Conservation (phyloP, 2,888 invertebrate species). For the Troilus luridus region DNA sequence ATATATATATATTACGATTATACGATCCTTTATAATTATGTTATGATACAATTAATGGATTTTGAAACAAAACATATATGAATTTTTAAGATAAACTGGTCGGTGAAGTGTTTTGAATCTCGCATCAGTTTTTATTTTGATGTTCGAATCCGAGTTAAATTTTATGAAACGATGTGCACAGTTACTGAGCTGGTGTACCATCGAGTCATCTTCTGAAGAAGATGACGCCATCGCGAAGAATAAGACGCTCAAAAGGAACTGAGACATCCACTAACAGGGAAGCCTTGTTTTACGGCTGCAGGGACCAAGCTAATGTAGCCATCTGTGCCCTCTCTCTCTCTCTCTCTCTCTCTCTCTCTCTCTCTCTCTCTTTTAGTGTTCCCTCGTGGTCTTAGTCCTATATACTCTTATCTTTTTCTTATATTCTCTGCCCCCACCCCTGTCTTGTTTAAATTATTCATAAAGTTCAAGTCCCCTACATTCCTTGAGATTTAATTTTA, state of each 20-base stretch:
- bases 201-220: no score
- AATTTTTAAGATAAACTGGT: no score
- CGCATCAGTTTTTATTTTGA: no score
- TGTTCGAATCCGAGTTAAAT: no score
- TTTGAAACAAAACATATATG: no score
- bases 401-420: not conserved
- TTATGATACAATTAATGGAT: no score
- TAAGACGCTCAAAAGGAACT: not conserved
- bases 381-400: not conserved
- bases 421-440: not conserved
- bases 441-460: not conserved
- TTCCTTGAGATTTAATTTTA: not conserved
- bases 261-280: not conserved
- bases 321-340: not conserved
- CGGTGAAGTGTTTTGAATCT: no score
- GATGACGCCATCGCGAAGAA: no score
- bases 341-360: not conserved
- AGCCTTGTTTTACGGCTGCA: not conserved
- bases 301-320: not conserved
- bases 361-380: not conserved
- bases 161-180: no score
- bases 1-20: no score
- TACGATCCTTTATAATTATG: no score
- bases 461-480: not conserved
- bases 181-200: no score